Evolutionary conservation across 2,888 invertebrate species (phyloP).

Genomic region (Sisyra terminalis): DNA sequence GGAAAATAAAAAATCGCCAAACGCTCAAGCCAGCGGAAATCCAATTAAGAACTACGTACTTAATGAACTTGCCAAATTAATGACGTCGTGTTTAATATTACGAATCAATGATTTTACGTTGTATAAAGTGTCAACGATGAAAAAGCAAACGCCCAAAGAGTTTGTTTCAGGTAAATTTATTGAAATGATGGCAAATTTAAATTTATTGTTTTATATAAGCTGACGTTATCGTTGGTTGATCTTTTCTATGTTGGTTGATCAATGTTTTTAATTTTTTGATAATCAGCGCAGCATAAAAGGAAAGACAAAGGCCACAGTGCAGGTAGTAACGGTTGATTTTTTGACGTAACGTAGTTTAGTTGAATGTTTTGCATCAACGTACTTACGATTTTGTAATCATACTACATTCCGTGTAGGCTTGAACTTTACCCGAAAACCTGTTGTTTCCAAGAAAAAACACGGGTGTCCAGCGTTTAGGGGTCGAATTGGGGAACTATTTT

Average conservation of each 20-base stretch:
- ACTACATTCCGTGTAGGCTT: slow-evolving; percentile 9
- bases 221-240: background rate
- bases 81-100: slow-evolving; percentile 83
- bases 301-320: slow-evolving; percentile 26
- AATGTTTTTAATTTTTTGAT: background rate
- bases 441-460: too few relatives aligned
- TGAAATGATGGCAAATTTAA: background rate
- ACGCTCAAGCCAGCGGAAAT: slow-evolving; percentile 16
- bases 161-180: slow-evolving; percentile 47
- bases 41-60: slow-evolving; percentile 51
- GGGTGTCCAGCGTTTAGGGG: too few relatives aligned
- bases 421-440: too few relatives aligned
- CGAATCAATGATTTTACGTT: slow-evolving; percentile 84
- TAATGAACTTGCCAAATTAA: slow-evolving; percentile 64
- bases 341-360: background rate
- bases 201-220: background rate
- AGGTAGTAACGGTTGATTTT: slow-evolving; percentile 17
- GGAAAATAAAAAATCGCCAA: slow-evolving; percentile 13
- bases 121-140: slow-evolving; percentile 64
- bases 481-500: too few relatives aligned
- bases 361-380: background rate
- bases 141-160: slow-evolving; percentile 62
- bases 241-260: background rate
- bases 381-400: slow-evolving; percentile 15
- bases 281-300: slow-evolving; percentile 36